Evolutionary conservation across 2,113 vertebrate genomes (phyloP).

Genomic region (Scortum barcoo): DNA sequence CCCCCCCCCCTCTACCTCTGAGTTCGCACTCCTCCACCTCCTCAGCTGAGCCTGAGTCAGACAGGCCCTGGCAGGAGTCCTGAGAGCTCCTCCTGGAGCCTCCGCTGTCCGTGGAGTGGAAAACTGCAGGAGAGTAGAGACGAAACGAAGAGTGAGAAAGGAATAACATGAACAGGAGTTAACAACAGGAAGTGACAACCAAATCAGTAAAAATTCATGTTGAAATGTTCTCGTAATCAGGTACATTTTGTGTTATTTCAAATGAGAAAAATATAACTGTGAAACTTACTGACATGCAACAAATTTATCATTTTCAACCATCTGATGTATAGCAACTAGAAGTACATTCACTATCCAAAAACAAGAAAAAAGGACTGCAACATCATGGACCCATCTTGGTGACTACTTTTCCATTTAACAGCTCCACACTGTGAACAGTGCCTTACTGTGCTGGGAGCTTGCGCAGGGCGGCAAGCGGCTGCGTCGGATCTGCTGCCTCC

Average conservation of each 20-base stretch:
- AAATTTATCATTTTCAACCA: neutral
- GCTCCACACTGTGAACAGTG: neutral
- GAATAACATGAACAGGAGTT: neutral
- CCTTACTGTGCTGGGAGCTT: conserved; percentile 74
- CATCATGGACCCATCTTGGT: neutral
- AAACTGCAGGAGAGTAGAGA: conserved; percentile 74
- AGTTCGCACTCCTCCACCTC: conserved; percentile 93
- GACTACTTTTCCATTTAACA: neutral
- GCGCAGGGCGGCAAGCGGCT: conserved; percentile 80
- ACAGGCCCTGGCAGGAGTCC: conserved; percentile 87
- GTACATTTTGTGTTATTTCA: too few species aligned
- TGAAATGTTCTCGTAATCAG: too few species aligned
- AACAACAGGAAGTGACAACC: neutral
- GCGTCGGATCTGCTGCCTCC: conserved; percentile 93
- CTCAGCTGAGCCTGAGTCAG: conserved; percentile 91
- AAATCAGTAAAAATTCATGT: too few species aligned
- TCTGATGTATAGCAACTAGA: too few species aligned
- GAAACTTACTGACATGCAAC: neutral
- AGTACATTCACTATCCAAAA: neutral
- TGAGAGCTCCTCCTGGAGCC: conserved; percentile 92
- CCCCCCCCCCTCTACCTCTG: conserved; percentile 85
- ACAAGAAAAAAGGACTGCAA: neutral
- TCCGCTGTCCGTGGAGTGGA: conserved; percentile 89
- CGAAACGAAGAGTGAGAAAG: neutral
- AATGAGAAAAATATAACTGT: neutral